These are phyloP conservation scores for Neodon shergylaensis DNA, from an alignment of 2,113 vertebrate genomes.

Conservation along the genomic window DNA sequence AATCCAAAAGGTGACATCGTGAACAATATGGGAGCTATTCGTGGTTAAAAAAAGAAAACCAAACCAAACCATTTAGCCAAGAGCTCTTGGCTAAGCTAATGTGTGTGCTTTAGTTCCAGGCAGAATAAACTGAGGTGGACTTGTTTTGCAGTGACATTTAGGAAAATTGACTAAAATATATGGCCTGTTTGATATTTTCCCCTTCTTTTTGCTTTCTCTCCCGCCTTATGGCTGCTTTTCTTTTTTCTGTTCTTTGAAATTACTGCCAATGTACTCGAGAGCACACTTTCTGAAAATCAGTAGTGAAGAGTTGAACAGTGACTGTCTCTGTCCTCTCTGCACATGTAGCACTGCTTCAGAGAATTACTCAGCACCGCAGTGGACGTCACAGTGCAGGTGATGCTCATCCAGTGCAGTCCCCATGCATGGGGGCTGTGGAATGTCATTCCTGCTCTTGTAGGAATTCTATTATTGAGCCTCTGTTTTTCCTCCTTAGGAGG, in stretches of 20 bases:
- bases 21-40: slow-evolving; percentile 82
- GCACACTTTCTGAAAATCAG: background rate
- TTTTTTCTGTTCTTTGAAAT: slow-evolving; percentile 34
- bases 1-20: slow-evolving; percentile 81
- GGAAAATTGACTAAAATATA: slow-evolving; percentile 56
- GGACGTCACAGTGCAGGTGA: background rate
- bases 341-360: background rate
- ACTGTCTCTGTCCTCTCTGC: background rate
- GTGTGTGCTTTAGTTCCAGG: slow-evolving; percentile 59
- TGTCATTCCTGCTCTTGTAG: background rate
- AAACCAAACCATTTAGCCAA: slow-evolving; percentile 67
- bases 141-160: slow-evolving; percentile 61
- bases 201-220: background rate
- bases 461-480: background rate
- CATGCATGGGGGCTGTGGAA: background rate
- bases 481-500: background rate
- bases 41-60: slow-evolving; percentile 59
- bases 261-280: slow-evolving; percentile 5
- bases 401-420: rapidly evolving
- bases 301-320: slow-evolving; percentile 12
- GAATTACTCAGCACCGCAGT: background rate
- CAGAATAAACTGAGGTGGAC: slow-evolving; percentile 37
- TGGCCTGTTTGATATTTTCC: background rate
- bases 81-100: slow-evolving; percentile 28
- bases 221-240: background rate